A percentile compares a stretch with the other conserved stretches of the same genome.
Evolutionary conservation across 2,113 vertebrate species (phyloP).

Genomic region (Indri indri): DNA sequence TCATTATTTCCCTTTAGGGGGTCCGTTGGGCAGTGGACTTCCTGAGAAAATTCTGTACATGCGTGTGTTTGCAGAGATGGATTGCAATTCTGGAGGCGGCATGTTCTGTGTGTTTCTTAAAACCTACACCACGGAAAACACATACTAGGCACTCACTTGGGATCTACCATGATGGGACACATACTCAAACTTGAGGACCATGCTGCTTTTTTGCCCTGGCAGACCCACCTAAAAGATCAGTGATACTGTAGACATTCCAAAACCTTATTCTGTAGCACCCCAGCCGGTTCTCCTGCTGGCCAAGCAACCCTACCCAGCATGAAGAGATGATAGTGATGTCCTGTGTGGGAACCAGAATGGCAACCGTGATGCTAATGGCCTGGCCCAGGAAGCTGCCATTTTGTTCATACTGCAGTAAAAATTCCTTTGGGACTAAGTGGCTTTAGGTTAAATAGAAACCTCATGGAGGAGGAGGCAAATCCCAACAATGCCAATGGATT

Average conservation of each 20-base stretch:
- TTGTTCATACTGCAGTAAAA: not conserved
- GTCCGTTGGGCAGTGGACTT: not conserved
- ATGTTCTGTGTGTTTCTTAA: not conserved
- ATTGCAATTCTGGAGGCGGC: not conserved
- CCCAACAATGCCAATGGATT: not conserved
- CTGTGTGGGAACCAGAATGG: not conserved
- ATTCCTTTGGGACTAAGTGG: not conserved
- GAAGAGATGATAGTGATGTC: not conserved
- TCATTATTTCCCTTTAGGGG: not conserved
- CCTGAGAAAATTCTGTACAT: not conserved
- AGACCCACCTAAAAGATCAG: not conserved
- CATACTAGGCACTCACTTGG: not conserved
- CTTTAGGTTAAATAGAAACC: not conserved
- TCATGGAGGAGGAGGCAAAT: not conserved
- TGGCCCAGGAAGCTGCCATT: not conserved
- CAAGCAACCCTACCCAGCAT: not conserved
- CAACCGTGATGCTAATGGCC: not conserved
- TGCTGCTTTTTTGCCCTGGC: not conserved
- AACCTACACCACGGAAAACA: not conserved
- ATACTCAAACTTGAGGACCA: not conserved
- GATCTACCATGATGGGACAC: not conserved
- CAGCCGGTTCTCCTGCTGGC: not conserved
- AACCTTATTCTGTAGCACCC: not conserved
- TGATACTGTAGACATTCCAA: too few species aligned
- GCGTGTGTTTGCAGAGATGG: not conserved